Evolutionary conservation across 2,113 vertebrate species (phyloP).

Genomic region (Scytalopus superciliaris): DNA sequence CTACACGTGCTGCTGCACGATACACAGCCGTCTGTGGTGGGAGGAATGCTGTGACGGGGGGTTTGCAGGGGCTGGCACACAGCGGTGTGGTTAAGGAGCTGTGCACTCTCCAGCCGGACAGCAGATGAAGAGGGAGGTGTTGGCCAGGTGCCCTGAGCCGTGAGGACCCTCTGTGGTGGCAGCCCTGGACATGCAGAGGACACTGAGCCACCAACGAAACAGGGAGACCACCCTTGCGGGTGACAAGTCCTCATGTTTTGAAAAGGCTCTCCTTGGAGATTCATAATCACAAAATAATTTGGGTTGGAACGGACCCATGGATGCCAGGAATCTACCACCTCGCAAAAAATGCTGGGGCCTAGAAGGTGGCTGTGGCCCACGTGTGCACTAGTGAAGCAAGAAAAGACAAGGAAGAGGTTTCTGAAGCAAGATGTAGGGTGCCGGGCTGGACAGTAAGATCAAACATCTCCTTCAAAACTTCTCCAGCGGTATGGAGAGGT

Average conservation of each 20-base stretch:
- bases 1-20: fast-evolving
- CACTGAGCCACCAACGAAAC: fast-evolving
- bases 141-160: neutral
- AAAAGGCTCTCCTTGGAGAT: neutral
- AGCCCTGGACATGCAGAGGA: neutral
- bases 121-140: neutral
- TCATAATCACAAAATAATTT: neutral
- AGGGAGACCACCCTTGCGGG: too few species aligned
- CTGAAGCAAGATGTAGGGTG: neutral
- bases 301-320: neutral
- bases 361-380: neutral
- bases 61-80: neutral
- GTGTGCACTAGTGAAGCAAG: neutral
- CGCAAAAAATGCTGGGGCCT: fast-evolving
- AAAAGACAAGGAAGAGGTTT: neutral
- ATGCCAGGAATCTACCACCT: neutral
- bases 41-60: fast-evolving
- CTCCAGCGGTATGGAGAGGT: neutral
- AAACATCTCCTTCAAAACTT: neutral
- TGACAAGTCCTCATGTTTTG: neutral
- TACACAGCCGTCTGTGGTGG: fast-evolving
- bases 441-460: neutral
- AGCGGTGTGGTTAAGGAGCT: neutral
- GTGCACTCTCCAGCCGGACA: neutral
- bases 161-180: neutral